Evolutionary conservation across 2,113 vertebrate species (phyloP).

Genomic region (Bubo blakistoni): DNA sequence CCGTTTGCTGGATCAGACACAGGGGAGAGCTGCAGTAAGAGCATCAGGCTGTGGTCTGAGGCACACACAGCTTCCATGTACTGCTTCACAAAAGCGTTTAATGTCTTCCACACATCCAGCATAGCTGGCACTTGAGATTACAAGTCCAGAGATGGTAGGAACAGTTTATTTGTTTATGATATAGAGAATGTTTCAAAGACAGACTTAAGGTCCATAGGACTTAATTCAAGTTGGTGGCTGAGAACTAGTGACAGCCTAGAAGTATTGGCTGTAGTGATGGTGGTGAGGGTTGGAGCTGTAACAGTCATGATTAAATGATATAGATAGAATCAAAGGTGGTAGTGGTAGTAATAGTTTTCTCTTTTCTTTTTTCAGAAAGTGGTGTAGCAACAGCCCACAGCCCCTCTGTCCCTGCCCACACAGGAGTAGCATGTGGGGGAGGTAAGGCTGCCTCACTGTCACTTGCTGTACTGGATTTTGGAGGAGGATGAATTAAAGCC

Average conservation of each 20-base stretch:
- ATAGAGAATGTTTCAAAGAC: neutral
- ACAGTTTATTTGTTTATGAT: neutral
- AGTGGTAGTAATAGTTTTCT: neutral
- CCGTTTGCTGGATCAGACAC: neutral
- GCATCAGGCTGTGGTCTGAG: neutral
- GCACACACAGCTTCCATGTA: neutral
- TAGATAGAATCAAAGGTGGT: neutral
- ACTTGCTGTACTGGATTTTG: neutral
- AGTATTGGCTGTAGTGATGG: neutral
- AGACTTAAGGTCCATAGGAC: neutral
- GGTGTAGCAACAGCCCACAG: neutral
- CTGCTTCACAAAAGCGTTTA: neutral
- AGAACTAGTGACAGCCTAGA: neutral
- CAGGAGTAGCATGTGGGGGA: neutral
- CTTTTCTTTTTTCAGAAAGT: neutral
- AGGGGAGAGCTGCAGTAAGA: neutral
- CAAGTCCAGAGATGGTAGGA: neutral
- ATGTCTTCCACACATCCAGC: neutral
- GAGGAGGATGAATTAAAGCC: neutral
- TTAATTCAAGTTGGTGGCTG: neutral
- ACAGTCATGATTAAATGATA: neutral
- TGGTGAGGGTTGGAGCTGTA: neutral
- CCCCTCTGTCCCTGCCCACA: neutral
- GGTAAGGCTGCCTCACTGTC: neutral
- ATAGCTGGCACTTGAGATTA: conserved; percentile 11